A percentile compares a stretch with the other conserved stretches of the same genome.
Evolutionary conservation across 1,140 invertebrate genomes (phyloP).

Genomic region (Drosophila lowei): DNA sequence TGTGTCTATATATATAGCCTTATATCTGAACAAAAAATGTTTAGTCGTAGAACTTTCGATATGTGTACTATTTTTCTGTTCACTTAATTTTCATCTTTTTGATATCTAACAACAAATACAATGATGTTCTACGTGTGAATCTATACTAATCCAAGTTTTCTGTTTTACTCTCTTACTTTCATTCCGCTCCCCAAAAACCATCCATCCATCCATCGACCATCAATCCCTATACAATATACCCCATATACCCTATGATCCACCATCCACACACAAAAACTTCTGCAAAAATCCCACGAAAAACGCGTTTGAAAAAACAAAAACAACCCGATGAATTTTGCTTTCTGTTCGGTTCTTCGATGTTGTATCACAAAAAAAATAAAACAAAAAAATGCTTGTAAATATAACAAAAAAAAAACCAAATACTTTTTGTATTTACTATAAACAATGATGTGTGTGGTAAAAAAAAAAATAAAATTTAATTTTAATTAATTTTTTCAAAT

Average conservation of each 20-base stretch:
- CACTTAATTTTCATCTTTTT: conserved; percentile 34
- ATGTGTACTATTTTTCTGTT: conserved; percentile 45
- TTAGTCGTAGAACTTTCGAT: conserved; percentile 46
- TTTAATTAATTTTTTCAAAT: conserved; percentile 14
- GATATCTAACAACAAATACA: conserved; percentile 46
- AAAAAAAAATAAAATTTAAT: conserved; percentile 19
- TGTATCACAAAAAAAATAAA: conserved; percentile 21
- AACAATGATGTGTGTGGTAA: conserved; percentile 35
- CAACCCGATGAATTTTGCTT: conserved; percentile 26
- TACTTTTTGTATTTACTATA: conserved; percentile 23
- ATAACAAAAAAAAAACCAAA: conserved; percentile 8
- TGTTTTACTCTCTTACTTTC: conserved; percentile 75
- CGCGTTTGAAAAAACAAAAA: conserved; percentile 72
- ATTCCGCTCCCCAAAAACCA: conserved; percentile 57
- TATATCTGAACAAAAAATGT: conserved; percentile 11
- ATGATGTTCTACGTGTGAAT: conserved; percentile 49
- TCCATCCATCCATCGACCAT: conserved; percentile 20
- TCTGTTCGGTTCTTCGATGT: conserved; percentile 41
- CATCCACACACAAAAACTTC: conserved; percentile 12
- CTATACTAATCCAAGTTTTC: conserved; percentile 72
- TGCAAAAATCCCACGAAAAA: conserved; percentile 39
- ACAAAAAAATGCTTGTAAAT: conserved; percentile 44
- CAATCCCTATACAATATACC: conserved; percentile 1
- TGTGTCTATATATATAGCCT: conserved; percentile 16
- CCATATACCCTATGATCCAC: too few species aligned